Conservation (phyloP, 92 coral and sea anemone species). For the Palythoa grandiflora region DNA sequence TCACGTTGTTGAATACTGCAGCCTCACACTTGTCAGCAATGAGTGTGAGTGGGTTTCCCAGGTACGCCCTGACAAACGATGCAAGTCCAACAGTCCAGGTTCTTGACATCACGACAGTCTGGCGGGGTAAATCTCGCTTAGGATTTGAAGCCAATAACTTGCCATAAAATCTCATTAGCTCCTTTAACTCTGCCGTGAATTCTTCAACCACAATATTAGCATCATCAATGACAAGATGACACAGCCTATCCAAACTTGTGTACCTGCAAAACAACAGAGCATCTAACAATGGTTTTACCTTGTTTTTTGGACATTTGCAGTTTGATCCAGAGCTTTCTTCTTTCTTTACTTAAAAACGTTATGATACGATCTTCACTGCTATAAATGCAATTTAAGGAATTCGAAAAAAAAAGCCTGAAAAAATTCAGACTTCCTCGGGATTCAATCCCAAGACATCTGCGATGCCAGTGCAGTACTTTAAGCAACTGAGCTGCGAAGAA, state of each 20-base stretch:
- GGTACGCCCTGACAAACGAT: constrained; percentile 85
- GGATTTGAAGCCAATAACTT: constrained; percentile 76
- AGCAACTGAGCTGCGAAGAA: too few species aligned
- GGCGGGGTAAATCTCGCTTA: constrained; percentile 84
- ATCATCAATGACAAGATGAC: constrained; percentile 88
- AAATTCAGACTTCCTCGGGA: too few species aligned
- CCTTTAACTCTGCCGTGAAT: constrained; percentile 82
- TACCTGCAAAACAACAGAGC: constrained; percentile 20
- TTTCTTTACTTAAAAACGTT: too few species aligned
- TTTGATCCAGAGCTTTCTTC: too few species aligned
- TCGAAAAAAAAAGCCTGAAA: too few species aligned
- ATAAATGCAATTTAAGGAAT: too few species aligned
- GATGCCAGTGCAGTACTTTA: too few species aligned
- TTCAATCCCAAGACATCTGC: too few species aligned
- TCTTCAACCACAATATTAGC: constrained; percentile 90
- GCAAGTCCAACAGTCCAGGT: constrained; percentile 91
- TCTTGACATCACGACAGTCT: constrained; percentile 82
- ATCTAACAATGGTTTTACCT: background rate
- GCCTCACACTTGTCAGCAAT: constrained; percentile 87
- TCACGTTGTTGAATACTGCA: constrained; percentile 81
- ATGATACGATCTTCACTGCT: too few species aligned
- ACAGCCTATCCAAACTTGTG: constrained; percentile 77
- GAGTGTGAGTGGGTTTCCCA: constrained; percentile 85
- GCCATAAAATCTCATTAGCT: constrained; percentile 89
- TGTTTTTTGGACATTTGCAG: too few species aligned